Percentiles rank a stretch among this genome's conserved stretches.
phyloP scores from a whole-genome alignment of 2,888 invertebrate species.

The Cryptocephalus moraei region DNA sequence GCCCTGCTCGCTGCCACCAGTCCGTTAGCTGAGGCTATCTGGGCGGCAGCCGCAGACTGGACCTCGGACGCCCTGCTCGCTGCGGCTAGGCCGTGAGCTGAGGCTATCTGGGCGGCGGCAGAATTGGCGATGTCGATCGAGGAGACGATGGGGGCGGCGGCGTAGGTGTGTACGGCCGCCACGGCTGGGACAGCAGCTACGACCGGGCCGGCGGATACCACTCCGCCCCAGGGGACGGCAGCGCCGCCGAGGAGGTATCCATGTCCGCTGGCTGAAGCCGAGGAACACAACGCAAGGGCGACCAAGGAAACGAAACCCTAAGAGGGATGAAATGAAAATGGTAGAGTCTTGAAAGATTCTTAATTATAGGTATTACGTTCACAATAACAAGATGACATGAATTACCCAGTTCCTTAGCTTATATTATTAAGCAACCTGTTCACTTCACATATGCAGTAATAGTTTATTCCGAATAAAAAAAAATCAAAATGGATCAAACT shows the following conservation, averaged over 20 bases:
- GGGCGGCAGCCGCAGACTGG: slow-evolving; percentile 2
- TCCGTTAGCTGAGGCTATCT: slow-evolving; percentile 5
- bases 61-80: slow-evolving; percentile 6
- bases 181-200: slow-evolving; percentile 5
- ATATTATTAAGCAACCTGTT: too few species aligned
- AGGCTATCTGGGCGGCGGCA: slow-evolving; percentile 6
- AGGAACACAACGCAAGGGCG: too few species aligned
- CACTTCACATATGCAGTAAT: too few species aligned
- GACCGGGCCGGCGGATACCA: slow-evolving; percentile 4
- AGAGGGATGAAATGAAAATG: too few species aligned
- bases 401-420: too few species aligned
- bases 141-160: not conserved
- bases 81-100: slow-evolving; percentile 5
- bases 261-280: slow-evolving; percentile 2
- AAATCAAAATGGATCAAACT: too few species aligned
- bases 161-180: not conserved
- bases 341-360: too few species aligned
- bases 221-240: not conserved
- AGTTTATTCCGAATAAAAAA: too few species aligned
- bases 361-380: too few species aligned
- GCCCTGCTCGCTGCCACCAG: slow-evolving; percentile 3
- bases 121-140: slow-evolving; percentile 2
- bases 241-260: slow-evolving; percentile 2
- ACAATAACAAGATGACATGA: too few species aligned
- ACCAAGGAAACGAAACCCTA: too few species aligned